Percentiles rank a stretch among this genome's conserved stretches.
Conservation (phyloP, 2,888 invertebrate genomes). For the Muschampia plurimacula region DNA sequence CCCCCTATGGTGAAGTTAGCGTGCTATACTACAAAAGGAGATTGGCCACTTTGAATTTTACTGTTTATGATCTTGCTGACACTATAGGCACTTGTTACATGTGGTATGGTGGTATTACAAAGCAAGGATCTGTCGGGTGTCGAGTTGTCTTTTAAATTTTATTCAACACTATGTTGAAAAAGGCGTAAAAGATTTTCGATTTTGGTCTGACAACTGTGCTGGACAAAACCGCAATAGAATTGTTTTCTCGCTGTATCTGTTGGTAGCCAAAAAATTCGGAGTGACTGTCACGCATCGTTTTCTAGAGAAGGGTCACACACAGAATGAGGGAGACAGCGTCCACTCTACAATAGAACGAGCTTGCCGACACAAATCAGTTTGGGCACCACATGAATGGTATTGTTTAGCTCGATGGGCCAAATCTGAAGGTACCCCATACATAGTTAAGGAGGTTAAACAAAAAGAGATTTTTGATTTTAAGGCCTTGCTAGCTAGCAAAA, state of each 20-base stretch:
- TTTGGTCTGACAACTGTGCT: too few species aligned
- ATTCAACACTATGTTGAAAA: too few species aligned
- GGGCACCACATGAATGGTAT: background rate
- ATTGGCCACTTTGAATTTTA: slow-evolving; percentile 26
- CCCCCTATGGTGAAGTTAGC: slow-evolving; percentile 41
- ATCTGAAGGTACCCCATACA: background rate
- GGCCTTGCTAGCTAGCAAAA: background rate
- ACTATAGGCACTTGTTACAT: background rate
- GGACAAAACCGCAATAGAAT: too few species aligned
- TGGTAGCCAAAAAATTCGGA: too few species aligned
- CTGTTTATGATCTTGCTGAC: slow-evolving; percentile 9
- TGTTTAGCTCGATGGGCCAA: background rate
- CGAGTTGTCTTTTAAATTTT: too few species aligned
- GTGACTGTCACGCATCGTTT: background rate
- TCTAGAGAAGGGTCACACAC: background rate
- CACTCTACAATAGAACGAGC: background rate
- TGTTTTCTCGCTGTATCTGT: too few species aligned
- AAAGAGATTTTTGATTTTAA: background rate
- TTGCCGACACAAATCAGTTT: background rate
- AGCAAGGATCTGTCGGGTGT: background rate
- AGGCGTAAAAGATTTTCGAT: too few species aligned
- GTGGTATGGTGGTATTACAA: background rate
- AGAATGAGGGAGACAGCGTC: background rate
- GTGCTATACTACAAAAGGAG: slow-evolving; percentile 42
- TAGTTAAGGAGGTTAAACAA: background rate